These are phyloP conservation scores for Drosophila sucinea DNA, from an alignment of 1,140 invertebrate genomes.

Conservation along the genomic window DNA sequence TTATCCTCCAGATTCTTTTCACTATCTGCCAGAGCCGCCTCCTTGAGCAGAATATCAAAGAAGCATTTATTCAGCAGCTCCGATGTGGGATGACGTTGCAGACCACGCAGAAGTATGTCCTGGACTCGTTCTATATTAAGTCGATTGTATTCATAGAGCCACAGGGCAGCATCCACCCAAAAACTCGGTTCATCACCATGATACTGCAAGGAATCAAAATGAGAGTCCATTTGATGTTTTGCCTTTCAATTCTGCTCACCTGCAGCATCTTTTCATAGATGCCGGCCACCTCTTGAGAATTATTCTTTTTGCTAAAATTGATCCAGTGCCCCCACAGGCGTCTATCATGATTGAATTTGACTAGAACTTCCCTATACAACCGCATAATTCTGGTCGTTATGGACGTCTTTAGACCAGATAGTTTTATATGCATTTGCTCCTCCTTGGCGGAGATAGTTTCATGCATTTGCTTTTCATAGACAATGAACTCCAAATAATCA, in stretches of 20 bases:
- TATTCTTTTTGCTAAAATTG: slow-evolving; percentile 68
- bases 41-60: slow-evolving; percentile 67
- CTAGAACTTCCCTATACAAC: slow-evolving; percentile 67
- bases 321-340: slow-evolving; percentile 69
- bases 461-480: slow-evolving; percentile 73
- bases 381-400: slow-evolving; percentile 63
- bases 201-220: slow-evolving; percentile 44
- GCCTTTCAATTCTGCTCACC: slow-evolving; percentile 36
- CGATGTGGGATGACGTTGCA: slow-evolving; percentile 68
- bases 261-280: slow-evolving; percentile 80
- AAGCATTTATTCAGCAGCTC: slow-evolving; percentile 65
- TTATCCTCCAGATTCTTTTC: slow-evolving; percentile 51
- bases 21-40: slow-evolving; percentile 48
- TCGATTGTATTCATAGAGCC: slow-evolving; percentile 69
- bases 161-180: slow-evolving; percentile 70
- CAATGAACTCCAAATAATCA: slow-evolving; percentile 73
- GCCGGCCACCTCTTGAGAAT: slow-evolving; percentile 65
- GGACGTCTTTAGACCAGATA: slow-evolving; percentile 55
- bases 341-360: slow-evolving; percentile 61
- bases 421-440: slow-evolving; percentile 44
- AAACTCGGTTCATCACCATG: slow-evolving; percentile 63
- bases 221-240: background rate
- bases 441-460: slow-evolving; percentile 67
- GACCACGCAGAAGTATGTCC: slow-evolving; percentile 65
- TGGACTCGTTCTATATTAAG: slow-evolving; percentile 60